A percentile compares a stretch with the other conserved stretches of the same genome.
These are phyloP conservation scores for Ciconia maguari DNA, from an alignment of 2,113 vertebrate genomes.

Conservation along the genomic window DNA sequence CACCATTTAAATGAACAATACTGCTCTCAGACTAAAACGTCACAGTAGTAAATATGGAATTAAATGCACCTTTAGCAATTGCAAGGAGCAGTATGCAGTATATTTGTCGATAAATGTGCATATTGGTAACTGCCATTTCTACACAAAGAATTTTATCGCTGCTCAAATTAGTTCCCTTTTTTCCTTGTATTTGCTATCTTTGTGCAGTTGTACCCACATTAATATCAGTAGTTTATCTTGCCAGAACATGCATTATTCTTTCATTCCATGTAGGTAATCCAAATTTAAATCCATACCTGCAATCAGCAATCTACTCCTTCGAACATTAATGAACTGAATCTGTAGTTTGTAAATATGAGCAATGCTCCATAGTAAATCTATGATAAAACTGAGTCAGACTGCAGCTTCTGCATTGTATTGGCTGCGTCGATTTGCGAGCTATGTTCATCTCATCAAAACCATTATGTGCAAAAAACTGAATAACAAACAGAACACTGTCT, in stretches of 20 bases:
- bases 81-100: neutral
- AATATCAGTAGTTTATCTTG: neutral
- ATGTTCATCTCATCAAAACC: neutral
- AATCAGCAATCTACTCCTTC: neutral
- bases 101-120: neutral
- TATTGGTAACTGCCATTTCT: neutral
- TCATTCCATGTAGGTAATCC: neutral
- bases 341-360: neutral
- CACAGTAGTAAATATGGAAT: neutral
- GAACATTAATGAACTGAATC: neutral
- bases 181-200: neutral
- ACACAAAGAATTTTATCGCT: neutral
- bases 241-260: neutral
- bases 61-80: neutral
- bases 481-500: neutral
- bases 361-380: neutral
- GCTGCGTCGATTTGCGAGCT: neutral
- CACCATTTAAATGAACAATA: neutral
- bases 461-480: neutral
- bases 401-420: neutral
- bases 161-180: neutral
- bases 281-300: neutral
- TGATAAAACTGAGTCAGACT: neutral
- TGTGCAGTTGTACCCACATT: neutral
- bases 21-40: neutral